These are phyloP conservation scores for Amazona ochrocephala DNA, from an alignment of 2,797 vertebrate genomes.

Conservation along the genomic window DNA sequence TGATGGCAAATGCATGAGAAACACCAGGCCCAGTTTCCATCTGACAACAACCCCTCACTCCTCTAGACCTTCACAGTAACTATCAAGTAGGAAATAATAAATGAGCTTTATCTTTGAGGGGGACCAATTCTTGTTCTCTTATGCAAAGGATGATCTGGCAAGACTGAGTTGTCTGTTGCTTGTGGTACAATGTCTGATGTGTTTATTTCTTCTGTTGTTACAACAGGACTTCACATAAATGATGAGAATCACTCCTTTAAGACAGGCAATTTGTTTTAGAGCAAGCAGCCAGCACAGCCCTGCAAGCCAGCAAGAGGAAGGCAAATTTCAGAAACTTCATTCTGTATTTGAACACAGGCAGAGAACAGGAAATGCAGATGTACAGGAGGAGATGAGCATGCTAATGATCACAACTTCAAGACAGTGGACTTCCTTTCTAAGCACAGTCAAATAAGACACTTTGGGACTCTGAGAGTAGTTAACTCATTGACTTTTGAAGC, in stretches of 20 bases:
- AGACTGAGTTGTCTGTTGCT: not conserved
- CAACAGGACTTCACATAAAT: not conserved
- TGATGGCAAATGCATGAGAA: not conserved
- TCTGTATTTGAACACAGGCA: not conserved
- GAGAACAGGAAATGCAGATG: not conserved
- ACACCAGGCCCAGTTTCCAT: not conserved
- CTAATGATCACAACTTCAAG: not conserved
- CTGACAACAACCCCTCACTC: not conserved
- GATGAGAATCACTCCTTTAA: not conserved
- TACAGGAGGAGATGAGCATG: no score
- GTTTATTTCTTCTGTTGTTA: not conserved
- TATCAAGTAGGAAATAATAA: not conserved
- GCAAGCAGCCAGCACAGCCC: not conserved
- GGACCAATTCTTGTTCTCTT: not conserved
- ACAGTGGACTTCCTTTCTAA: not conserved
- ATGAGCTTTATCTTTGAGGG: fast-evolving
- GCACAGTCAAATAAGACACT: not conserved
- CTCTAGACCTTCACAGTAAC: not conserved
- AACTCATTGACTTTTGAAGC: not conserved
- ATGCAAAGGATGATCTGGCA: not conserved
- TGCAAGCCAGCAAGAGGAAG: not conserved
- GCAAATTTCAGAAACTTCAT: not conserved
- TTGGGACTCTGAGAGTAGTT: not conserved
- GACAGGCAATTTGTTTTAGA: not conserved
- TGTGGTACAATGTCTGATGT: not conserved